Evolutionary conservation across 2,888 invertebrate genomes (phyloP), one percentile per base, ranked within the genome.

Genomic region (Meloe dianella): DNA sequence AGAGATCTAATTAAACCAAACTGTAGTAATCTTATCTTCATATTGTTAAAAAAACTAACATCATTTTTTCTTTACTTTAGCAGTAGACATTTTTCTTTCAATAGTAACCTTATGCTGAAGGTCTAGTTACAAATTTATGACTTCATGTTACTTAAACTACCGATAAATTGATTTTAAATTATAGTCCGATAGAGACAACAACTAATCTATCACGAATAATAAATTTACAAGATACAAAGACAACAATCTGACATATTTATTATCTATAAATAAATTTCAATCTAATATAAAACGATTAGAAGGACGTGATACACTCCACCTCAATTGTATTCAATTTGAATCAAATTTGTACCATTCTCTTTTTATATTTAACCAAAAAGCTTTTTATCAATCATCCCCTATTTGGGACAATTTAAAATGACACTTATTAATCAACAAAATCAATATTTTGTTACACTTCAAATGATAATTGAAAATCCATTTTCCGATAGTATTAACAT

Each of bases 391-490:
- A 41, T 41, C 5, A 41, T 41, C n/a, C 10, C 41, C 3, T n/a
- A n/a, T 41, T 7, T 41, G n/a, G 41, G 6, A n/a, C 41, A 41
- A 41, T 41, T 35, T 5, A 8, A 41, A n/a, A 41, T n/a, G 22
- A 51, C 20, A 51, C 9, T 51, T 51, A 22, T 20, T 22, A 20
- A 51, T 7, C 20, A 51, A 51, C 10, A 51, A 51, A 51, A 51
- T 51, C 47, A 51, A 51, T 51, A 51, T 51, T 51, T 10, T 20
- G 8, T 8, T 51, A 51, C 20, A 22, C 47, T 51, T 51, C 6
- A 10, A 51, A 51, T 10, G 22, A 22, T 51, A 22, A 51, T 51
- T 51, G 47, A 12, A 22, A 51, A 62, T 51, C 29, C 41, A 41
- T 66, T 29, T 58, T 30, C 24, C 9, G n/a, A 27, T 30, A 17